These are phyloP conservation scores for Stenichneumon culpator DNA, from an alignment of 2,888 invertebrate genomes.

Conservation along the genomic window DNA sequence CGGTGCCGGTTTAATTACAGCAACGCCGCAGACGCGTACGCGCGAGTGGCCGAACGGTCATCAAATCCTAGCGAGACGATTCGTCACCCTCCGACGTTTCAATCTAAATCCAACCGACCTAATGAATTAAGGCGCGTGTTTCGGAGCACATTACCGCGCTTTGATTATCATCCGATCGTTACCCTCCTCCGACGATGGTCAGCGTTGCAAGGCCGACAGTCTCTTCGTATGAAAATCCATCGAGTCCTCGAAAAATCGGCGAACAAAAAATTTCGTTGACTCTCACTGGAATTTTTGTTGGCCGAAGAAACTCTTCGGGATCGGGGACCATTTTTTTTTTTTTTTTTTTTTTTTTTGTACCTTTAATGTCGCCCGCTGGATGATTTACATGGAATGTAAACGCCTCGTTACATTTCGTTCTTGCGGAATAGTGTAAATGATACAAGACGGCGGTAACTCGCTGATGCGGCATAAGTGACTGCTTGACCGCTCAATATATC, in stretches of 20 bases:
- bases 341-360: background rate
- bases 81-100: constrained; percentile 81
- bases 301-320: no score
- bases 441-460: constrained; percentile 53
- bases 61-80: constrained; percentile 72
- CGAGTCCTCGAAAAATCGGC: background rate
- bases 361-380: background rate
- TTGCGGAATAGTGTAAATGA: constrained; percentile 31
- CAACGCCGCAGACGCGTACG: constrained; percentile 47
- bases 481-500: constrained; percentile 73
- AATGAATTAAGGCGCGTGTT: constrained; percentile 72
- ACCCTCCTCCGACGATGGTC: background rate
- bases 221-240: background rate
- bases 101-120: constrained; percentile 78
- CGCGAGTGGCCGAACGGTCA: constrained; percentile 50
- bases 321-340: background rate
- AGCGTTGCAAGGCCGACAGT: background rate
- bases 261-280: background rate
- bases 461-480: constrained; percentile 68
- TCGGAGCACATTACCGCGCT: constrained; percentile 35
- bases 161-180: constrained; percentile 32
- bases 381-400: constrained; percentile 36
- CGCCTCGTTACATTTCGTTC: constrained; percentile 32
- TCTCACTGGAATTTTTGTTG: no score
- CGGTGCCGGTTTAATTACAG: constrained; percentile 67